These are phyloP conservation scores for Plecotus auritus DNA, from an alignment of 2,113 vertebrate species.

Conservation along the genomic window DNA sequence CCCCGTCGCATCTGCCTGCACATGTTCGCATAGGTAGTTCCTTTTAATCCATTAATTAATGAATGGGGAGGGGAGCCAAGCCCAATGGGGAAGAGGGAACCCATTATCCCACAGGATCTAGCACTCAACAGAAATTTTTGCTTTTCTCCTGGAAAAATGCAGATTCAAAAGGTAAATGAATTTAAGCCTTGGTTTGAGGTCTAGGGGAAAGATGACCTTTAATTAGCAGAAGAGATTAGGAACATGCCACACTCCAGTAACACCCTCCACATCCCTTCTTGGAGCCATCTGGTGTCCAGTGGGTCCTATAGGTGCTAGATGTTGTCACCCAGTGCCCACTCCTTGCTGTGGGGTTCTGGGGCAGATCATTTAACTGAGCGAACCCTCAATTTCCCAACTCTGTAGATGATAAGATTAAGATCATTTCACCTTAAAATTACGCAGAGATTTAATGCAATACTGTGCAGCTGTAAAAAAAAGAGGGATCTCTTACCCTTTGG, in stretches of 20 bases:
- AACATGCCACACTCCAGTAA: not conserved
- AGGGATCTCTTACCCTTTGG: too few species aligned
- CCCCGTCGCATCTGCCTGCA: not conserved
- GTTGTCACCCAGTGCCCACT: not conserved
- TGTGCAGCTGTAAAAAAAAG: too few species aligned
- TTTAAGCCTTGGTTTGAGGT: not conserved
- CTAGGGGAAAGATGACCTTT: not conserved
- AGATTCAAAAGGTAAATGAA: not conserved
- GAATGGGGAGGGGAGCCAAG: constrained; percentile 3
- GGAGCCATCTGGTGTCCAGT: not conserved
- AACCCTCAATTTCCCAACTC: not conserved
- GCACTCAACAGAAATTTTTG: not conserved
- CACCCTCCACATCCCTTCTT: not conserved
- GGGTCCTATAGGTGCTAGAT: not conserved
- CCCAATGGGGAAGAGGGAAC: not conserved
- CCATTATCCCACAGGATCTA: not conserved
- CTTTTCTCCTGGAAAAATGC: not conserved
- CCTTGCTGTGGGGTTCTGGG: not conserved
- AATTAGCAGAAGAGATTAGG: not conserved
- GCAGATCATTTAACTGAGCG: not conserved
- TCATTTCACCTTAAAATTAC: not conserved
- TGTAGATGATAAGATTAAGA: not conserved
- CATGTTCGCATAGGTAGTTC: constrained; percentile 3
- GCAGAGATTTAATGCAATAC: not conserved
- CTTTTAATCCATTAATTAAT: not conserved